Evolutionary conservation across 2,888 invertebrate genomes (phyloP), one percentile per base, ranked within the genome.

Genomic region (Drymonia ruficornis): DNA sequence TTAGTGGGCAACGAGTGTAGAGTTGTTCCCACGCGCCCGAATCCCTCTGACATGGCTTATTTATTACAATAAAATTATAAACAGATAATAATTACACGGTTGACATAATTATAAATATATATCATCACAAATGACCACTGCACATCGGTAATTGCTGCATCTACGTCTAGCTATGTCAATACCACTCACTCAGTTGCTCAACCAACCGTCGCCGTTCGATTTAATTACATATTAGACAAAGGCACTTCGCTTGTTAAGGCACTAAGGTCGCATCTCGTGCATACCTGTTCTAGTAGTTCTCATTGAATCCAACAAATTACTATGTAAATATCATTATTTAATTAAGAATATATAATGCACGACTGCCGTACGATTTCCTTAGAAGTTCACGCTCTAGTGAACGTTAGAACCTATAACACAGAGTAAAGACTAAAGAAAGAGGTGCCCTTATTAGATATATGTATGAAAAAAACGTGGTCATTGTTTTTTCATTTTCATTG

Each of bases 171-270:
- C 18, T 56, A 48, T 53, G 45, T 55, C 44, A 57, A 53, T 61
- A 54, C 48, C 43, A 36, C 45, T 28, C 8, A 6, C 16, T 40
- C 40, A 40, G 51, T 55, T 15, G 50, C 42, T 55, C 44, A 53
- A 49, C 28, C 23, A 44, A 50, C 8, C 50, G 38, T 40, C 47
- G 50, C 34, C 18, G 28, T 38, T 50, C 29, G 11, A n/a, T 53
- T 57, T 61, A 56, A 55, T 56, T 28, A 34, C 31, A 29, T 42
- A 46, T 40, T 23, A 55, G 28, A 61, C 64, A 65, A 49, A 56
- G 48, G 13, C 52, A 43, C 56, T 42, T 50, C 50, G 40, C 42
- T 52, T 28, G 52, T 56, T 52, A 49, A 52, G 43, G 34, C 49
- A 44, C 40, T 53, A 45, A 52, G 53, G 53, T 44, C 51, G 19